A percentile compares a stretch with the other conserved stretches of the same genome.
These are phyloP conservation scores for Petrolisthes cinctipes DNA, from an alignment of 2,888 invertebrate species.

Conservation along the genomic window DNA sequence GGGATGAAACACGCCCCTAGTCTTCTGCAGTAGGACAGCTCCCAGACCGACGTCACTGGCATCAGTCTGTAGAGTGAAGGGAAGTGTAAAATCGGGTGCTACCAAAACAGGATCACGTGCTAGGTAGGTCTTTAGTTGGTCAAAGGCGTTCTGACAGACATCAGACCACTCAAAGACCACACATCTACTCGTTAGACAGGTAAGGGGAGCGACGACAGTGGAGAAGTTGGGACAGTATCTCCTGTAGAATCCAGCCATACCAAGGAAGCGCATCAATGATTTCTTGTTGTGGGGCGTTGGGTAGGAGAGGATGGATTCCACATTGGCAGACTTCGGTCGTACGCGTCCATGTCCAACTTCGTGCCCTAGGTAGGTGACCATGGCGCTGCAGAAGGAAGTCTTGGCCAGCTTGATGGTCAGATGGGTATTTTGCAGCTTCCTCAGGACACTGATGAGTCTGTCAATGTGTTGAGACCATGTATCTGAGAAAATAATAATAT, in stretches of 20 bases:
- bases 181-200: constrained; percentile 12
- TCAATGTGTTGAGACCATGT: constrained; percentile 12
- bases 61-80: constrained; percentile 19
- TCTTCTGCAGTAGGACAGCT: constrained; percentile 2
- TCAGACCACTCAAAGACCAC: constrained; percentile 13
- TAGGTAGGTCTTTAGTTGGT: not conserved
- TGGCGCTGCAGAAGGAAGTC: constrained; percentile 17
- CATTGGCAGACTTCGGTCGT: not conserved
- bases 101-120: not conserved
- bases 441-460: not conserved
- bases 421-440: not conserved
- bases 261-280: constrained; percentile 13
- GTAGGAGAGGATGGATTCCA: constrained; percentile 12
- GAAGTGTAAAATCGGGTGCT: not conserved
- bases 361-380: constrained; percentile 16
- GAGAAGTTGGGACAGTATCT: constrained; percentile 18
- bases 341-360: constrained; percentile 5
- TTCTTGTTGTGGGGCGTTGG: constrained; percentile 1
- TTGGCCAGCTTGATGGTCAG: constrained; percentile 17
- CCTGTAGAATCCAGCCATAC: constrained; percentile 3
- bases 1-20: not conserved
- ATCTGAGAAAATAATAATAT: not conserved
- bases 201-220: not conserved
- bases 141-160: constrained; percentile 1
- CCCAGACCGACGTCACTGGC: not conserved